These are phyloP conservation scores for Crocuta crocuta DNA, from an alignment of 2,113 vertebrate genomes.

Conservation along the genomic window DNA sequence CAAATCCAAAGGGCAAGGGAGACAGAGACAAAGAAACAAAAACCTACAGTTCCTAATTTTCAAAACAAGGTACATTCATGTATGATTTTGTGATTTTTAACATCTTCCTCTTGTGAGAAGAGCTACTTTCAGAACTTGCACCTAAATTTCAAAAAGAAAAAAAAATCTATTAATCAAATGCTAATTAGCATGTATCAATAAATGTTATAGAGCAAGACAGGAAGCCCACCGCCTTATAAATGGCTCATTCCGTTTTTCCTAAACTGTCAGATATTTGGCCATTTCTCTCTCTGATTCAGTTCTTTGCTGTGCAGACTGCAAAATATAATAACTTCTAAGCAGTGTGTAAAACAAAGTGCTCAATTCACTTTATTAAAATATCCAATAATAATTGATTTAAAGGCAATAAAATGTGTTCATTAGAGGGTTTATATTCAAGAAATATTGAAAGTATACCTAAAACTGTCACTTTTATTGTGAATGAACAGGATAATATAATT, in stretches of 20 bases:
- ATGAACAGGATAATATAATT: conserved; percentile 99
- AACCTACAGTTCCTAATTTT: neutral
- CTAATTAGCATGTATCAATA: conserved; percentile 81
- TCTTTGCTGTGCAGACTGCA: conserved; percentile 89
- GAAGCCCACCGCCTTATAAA: conserved; percentile 82
- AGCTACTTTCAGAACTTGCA: conserved; percentile 63
- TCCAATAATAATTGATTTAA: conserved; percentile 99
- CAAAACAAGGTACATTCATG: neutral
- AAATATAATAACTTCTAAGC: conserved; percentile 94
- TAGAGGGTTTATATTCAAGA: conserved; percentile 99
- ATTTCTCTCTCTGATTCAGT: conserved; percentile 85
- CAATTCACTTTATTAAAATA: conserved; percentile 97
- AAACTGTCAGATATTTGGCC: conserved; percentile 82
- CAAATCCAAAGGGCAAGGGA: neutral
- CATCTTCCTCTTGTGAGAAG: conserved; percentile 51
- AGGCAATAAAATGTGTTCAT: conserved; percentile 99
- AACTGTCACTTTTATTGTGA: conserved; percentile 99
- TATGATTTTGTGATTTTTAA: conserved; percentile 34
- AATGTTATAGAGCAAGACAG: conserved; percentile 76
- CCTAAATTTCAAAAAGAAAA: conserved; percentile 63
- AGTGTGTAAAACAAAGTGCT: conserved; percentile 95
- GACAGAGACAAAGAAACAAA: neutral
- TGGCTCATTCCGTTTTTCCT: conserved; percentile 84
- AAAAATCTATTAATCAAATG: conserved; percentile 72
- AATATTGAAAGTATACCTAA: conserved; percentile 99